Evolutionary conservation across 2,797 vertebrate species (phyloP), one percentile per base, ranked within the genome.

Genomic region (Adelosebastes latens): DNA sequence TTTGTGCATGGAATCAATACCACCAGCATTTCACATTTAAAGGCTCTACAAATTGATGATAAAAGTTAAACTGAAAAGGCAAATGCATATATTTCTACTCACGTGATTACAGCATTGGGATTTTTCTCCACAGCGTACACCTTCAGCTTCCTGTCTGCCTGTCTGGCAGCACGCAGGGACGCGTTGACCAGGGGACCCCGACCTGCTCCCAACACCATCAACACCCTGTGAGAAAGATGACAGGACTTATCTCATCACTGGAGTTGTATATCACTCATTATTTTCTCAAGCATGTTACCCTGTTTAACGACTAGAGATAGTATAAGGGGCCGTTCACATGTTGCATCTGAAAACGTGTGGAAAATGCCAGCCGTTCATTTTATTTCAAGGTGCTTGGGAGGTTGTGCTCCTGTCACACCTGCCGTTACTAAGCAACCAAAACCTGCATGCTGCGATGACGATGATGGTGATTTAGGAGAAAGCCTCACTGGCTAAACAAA

Each of bases 121-220:
- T 99, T 99, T 85, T 99, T 99, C 94, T 98, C 98, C 60, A 98
- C 97, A 0, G 98, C 98, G 0, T 97, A 99, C 25, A 99, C 91
- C 34, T 91, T 95, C 86, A 99, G 92, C 87, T 95, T 96, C 76
- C 97, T 94, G 70, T 96, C 92, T 0, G 98, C 97, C 86, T 97
- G 97, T 46, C 96, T 96, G 65, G 98, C 97, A 20, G 98, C 98
- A 46, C 96, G 95, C 42, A 99, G 94, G 0, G 97, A 97, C 0
- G 97, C 97, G 2, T 98, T 98, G 31, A 99, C 98, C 79, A 98
- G 91, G 1, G 98, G 98, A 4, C 98, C 98, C 24, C 98, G 90
- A 0, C 98, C 98, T 13, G 98, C 98, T 25, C 98, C 98, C 58
- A 99, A 85, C 34, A 99, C 98, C 98, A 99, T 98, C 83, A 99